These are phyloP conservation scores for Hylomyscus alleni DNA, from an alignment of 2,797 vertebrate genomes.

Conservation along the genomic window DNA sequence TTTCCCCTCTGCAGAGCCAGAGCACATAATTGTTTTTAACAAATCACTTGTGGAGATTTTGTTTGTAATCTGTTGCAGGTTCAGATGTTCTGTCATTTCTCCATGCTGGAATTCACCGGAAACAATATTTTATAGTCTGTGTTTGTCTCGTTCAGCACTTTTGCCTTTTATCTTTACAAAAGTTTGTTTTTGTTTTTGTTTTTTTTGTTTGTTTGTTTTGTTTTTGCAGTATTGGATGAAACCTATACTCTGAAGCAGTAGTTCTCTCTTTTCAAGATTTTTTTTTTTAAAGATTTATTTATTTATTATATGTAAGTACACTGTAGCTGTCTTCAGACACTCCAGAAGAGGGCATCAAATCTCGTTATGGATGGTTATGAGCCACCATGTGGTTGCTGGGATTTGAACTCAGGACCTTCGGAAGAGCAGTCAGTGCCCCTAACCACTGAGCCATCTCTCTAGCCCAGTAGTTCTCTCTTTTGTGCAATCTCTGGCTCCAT, in stretches of 20 bases:
- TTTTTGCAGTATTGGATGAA: slow-evolving; percentile 25
- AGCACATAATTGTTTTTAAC: background rate
- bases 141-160: background rate
- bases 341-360: too few relatives aligned
- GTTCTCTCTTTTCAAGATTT: slow-evolving; percentile 30
- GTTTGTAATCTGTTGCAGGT: background rate
- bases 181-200: too few relatives aligned
- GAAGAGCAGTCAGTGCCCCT: too few relatives aligned
- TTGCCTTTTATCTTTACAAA: background rate
- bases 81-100: slow-evolving; percentile 23
- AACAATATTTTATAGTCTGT: background rate
- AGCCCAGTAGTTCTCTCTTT: slow-evolving; percentile 38
- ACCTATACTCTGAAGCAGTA: background rate
- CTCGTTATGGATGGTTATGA: too few relatives aligned
- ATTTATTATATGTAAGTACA: too few relatives aligned
- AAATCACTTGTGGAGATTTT: background rate
- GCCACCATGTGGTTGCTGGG: too few relatives aligned
- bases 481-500: background rate
- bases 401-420: too few relatives aligned
- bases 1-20: background rate
- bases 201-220: too few relatives aligned
- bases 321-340: too few relatives aligned
- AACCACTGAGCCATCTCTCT: too few relatives aligned
- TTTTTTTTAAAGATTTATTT: too few relatives aligned
- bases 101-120: background rate